Conservation (phyloP, 1,140 invertebrate species). For the Bicyclus anynana region DNA sequence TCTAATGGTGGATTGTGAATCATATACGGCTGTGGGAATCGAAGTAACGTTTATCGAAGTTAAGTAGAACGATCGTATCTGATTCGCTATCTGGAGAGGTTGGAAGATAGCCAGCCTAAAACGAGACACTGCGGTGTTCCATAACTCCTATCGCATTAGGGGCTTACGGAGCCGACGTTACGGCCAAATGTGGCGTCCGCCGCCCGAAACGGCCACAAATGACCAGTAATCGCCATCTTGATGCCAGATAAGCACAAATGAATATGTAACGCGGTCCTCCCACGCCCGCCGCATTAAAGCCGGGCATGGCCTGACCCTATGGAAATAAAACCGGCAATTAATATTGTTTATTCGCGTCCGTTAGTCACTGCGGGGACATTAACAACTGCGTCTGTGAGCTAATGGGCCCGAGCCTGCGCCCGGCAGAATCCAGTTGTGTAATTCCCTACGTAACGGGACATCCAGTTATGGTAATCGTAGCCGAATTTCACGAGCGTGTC, state of each 20-base stretch:
- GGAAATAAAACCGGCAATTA: conserved; percentile 64
- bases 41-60: conserved; percentile 30
- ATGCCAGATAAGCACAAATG: conserved; percentile 65
- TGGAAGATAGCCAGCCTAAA: conserved; percentile 19
- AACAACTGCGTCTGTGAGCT: conserved; percentile 33
- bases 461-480: conserved; percentile 74
- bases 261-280: conserved; percentile 64
- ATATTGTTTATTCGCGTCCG: conserved; percentile 65
- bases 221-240: conserved; percentile 49
- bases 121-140: conserved; percentile 10
- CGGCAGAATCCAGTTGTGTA: conserved; percentile 60
- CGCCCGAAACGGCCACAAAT: conserved; percentile 49
- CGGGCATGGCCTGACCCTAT: conserved; percentile 46
- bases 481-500: conserved; percentile 64
- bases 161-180: conserved; percentile 11
- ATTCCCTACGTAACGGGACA: conserved; percentile 70
- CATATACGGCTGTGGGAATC: conserved; percentile 50
- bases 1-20: conserved; percentile 46
- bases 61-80: conserved; percentile 16
- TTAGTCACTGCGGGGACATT: conserved; percentile 54
- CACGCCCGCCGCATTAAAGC: conserved; percentile 49
- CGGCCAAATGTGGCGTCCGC: conserved; percentile 44
- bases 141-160: conserved; percentile 44
- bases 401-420: conserved; percentile 33
- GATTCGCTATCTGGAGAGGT: conserved; percentile 16